Percentiles rank a stretch among this genome's conserved stretches.
Evolutionary conservation across 2,113 vertebrate species (phyloP).

Genomic region (Vireo altiloquus): DNA sequence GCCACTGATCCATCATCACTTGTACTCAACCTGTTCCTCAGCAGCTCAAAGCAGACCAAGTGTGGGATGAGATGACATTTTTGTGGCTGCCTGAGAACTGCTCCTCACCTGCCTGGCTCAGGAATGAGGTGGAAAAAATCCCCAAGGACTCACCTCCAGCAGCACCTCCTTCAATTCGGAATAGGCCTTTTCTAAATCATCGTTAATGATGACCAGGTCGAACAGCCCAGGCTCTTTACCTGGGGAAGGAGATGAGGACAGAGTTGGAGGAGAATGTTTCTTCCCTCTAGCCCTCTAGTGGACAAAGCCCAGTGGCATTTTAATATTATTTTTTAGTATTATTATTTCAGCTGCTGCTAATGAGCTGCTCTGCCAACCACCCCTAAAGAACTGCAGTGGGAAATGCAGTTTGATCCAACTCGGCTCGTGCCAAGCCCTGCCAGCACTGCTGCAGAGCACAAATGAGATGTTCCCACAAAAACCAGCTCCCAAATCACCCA

Average conservation of each 20-base stretch:
- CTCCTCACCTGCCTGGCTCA: not conserved
- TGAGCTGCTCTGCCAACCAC: fast-evolving
- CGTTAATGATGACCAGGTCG: slow-evolving; percentile 86
- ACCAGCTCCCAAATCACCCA: not conserved
- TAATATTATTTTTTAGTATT: not conserved
- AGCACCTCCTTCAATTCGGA: slow-evolving; percentile 75
- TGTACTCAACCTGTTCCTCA: fast-evolving
- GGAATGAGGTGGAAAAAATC: fast-evolving
- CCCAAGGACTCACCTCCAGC: slow-evolving; percentile 75
- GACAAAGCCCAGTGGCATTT: fast-evolving
- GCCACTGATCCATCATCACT: not conserved
- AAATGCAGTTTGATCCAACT: not conserved
- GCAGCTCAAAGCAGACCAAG: not conserved
- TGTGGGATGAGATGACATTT: not conserved
- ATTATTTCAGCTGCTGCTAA: not conserved
- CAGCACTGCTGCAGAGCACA: not conserved
- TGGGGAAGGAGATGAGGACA: not conserved
- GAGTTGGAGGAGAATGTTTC: not conserved
- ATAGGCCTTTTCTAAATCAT: slow-evolving; percentile 86
- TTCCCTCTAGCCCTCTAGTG: fast-evolving
- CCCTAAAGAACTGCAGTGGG: not conserved
- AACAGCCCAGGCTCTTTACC: slow-evolving; percentile 89
- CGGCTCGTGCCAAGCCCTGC: not conserved
- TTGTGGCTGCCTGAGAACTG: not conserved
- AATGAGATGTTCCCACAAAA: fast-evolving